Conservation (phyloP, 2,797 vertebrate genomes). For the Xyrichtys novacula region DNA sequence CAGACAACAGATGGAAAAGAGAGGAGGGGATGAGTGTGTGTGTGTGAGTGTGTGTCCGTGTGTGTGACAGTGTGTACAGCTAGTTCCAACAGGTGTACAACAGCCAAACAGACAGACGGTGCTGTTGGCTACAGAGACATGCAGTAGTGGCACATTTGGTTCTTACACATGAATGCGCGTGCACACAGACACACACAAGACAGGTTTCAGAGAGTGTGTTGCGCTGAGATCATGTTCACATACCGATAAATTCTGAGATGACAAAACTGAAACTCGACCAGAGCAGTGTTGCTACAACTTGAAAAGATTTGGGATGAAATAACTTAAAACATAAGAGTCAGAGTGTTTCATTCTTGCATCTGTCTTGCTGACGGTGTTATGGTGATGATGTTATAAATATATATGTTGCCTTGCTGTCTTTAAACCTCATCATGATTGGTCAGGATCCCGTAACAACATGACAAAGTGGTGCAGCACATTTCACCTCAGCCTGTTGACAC, state of each 20-base stretch:
- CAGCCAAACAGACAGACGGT: conserved; percentile 72
- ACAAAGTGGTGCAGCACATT: no score
- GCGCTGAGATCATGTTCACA: conserved; percentile 28
- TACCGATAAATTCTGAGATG: conserved; percentile 18
- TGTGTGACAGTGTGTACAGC: conserved; percentile 14
- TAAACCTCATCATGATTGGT: no score
- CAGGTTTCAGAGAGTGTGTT: conserved; percentile 26
- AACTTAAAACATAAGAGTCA: no score
- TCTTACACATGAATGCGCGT: conserved; percentile 19
- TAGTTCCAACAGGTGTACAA: conserved; percentile 42
- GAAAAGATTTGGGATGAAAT: neutral
- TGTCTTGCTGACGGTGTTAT: no score
- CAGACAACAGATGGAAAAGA: conserved; percentile 77
- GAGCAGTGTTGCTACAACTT: neutral
- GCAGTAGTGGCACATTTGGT: conserved; percentile 60
- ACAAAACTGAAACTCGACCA: neutral
- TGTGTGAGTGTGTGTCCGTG: conserved; percentile 18
- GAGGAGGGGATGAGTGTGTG: conserved; percentile 45
- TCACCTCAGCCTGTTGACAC: no score
- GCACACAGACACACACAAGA: conserved; percentile 5
- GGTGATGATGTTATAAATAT: no score
- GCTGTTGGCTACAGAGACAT: conserved; percentile 56
- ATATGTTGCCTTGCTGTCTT: no score
- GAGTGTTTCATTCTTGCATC: no score
- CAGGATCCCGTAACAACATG: no score